Conservation (phyloP, 2,113 vertebrate genomes). For the Manacus vitellinus region DNA sequence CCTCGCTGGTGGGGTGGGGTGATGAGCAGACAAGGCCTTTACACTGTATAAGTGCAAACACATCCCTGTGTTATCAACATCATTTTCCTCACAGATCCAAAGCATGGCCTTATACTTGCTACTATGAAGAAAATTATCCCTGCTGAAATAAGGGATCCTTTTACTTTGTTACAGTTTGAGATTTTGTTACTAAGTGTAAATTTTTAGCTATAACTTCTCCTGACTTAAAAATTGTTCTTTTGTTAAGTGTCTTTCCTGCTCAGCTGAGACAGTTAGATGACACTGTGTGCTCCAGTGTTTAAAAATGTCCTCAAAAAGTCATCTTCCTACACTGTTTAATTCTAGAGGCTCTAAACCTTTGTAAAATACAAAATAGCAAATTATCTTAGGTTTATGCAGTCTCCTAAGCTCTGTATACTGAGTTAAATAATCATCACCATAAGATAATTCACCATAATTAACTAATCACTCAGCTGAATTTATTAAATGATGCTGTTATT, state of each 20-base stretch:
- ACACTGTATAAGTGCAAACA: not conserved
- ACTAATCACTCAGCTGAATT: not conserved
- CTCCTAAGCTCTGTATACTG: not conserved
- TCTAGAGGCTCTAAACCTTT: not conserved
- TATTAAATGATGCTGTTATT: not conserved
- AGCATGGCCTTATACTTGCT: not conserved
- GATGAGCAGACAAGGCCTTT: not conserved
- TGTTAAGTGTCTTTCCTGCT: not conserved
- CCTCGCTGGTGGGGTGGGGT: fast-evolving
- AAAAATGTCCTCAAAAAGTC: not conserved
- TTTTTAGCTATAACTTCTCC: not conserved
- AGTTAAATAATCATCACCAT: not conserved
- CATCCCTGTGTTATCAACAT: fast-evolving
- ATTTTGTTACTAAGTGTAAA: not conserved
- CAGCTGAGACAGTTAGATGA: not conserved
- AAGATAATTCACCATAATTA: not conserved
- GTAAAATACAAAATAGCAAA: not conserved
- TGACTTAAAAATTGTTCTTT: not conserved
- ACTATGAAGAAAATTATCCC: not conserved
- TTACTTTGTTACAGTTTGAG: not conserved
- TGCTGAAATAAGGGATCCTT: not conserved
- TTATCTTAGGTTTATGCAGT: not conserved
- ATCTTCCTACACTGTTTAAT: not conserved
- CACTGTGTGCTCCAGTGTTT: not conserved
- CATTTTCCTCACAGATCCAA: not conserved